Percentiles rank a stretch among this genome's conserved stretches.
phyloP scores from a whole-genome alignment of 2,888 invertebrate genomes.

The Artemia sp. region DNA sequence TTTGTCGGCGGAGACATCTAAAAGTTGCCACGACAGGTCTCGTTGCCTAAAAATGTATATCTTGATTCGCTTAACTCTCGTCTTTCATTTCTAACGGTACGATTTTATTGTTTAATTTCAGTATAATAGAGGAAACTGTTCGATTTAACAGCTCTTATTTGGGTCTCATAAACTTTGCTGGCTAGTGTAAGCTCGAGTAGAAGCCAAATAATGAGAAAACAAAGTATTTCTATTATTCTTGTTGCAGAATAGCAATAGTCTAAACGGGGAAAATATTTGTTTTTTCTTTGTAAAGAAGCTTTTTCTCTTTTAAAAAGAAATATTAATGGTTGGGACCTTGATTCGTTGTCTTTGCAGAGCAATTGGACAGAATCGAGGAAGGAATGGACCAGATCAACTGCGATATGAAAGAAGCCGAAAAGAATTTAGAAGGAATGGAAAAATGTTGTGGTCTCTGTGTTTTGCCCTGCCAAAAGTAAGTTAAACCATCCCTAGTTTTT shows the following conservation, averaged over 20 bases:
- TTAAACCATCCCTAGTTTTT: slow-evolving; percentile 15
- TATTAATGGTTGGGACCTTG: slow-evolving; percentile 13
- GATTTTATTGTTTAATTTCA: too few relatives aligned
- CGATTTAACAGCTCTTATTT: too few relatives aligned
- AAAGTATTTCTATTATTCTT: too few relatives aligned
- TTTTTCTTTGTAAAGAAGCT: neutral
- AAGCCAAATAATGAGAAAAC: too few relatives aligned
- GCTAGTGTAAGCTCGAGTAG: too few relatives aligned
- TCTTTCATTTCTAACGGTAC: too few relatives aligned
- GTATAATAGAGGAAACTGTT: too few relatives aligned
- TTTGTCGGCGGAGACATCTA: too few relatives aligned
- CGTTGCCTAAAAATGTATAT: too few relatives aligned
- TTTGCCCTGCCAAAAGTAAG: slow-evolving; percentile 94
- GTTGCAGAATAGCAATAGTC: neutral
- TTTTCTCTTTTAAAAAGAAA: neutral
- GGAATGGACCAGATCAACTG: slow-evolving; percentile 99
- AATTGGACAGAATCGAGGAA: slow-evolving; percentile 98
- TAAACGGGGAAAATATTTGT: neutral
- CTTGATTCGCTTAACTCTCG: too few relatives aligned
- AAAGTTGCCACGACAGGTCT: too few relatives aligned
- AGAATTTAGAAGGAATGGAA: slow-evolving; percentile 98
- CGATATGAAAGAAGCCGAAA: slow-evolving; percentile 99
- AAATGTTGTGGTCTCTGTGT: slow-evolving; percentile 99
- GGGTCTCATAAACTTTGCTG: too few relatives aligned
- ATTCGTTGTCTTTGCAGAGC: slow-evolving; percentile 45